Evolutionary conservation across 2,797 vertebrate species (phyloP).

Genomic region (Melanotaenia boesemani): DNA sequence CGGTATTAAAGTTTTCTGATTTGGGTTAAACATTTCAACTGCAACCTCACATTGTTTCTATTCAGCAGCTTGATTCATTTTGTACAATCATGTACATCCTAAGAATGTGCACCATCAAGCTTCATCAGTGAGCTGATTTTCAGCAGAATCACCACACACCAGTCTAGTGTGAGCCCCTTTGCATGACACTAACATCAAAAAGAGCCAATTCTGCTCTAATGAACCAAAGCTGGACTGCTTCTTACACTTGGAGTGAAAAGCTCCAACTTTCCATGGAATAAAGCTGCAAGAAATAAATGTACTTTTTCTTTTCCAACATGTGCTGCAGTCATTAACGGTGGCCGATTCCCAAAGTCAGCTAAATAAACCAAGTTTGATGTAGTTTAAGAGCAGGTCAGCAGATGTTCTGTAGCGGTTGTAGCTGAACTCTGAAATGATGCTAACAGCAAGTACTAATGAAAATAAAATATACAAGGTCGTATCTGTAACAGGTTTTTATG

Average conservation of each 20-base stretch:
- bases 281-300: slow-evolving; percentile 60
- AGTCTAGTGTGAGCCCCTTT: slow-evolving; percentile 2
- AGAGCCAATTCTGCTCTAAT: slow-evolving; percentile 15
- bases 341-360: slow-evolving; percentile 35
- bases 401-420: slow-evolving; percentile 15
- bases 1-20: not conserved
- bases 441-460: slow-evolving; percentile 25
- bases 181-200: slow-evolving; percentile 10
- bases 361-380: slow-evolving; percentile 48
- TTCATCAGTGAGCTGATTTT: slow-evolving; percentile 7
- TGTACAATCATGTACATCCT: slow-evolving; percentile 1
- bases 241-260: slow-evolving; percentile 34
- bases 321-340: slow-evolving; percentile 48
- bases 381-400: slow-evolving; percentile 23
- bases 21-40: too few relatives aligned
- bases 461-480: slow-evolving; percentile 4
- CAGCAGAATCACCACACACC: slow-evolving; percentile 2
- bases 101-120: not conserved
- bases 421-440: not conserved
- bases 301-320: slow-evolving; percentile 52
- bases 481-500: slow-evolving; percentile 19
- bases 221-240: slow-evolving; percentile 59
- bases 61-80: not conserved
- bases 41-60: not conserved
- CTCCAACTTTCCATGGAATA: slow-evolving; percentile 66